A percentile compares a stretch with the other conserved stretches of the same genome.
Conservation (phyloP, 2,113 vertebrate species). For the Pseudorasbora parva region DNA sequence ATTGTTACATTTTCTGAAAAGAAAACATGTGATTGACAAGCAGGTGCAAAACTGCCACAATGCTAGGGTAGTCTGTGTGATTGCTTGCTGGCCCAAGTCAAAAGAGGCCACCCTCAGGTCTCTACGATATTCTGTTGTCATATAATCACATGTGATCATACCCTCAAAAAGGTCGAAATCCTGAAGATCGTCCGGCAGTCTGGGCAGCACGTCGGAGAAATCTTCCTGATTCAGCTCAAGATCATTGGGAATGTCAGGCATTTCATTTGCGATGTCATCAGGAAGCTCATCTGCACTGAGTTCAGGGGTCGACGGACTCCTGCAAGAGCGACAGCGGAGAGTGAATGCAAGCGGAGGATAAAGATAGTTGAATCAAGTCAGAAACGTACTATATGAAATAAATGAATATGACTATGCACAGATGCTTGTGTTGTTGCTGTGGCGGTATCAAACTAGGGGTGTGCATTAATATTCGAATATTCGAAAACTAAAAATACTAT, state of each 20-base stretch:
- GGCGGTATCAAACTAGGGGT: not conserved
- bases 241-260: slow-evolving; percentile 98
- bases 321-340: slow-evolving; percentile 55
- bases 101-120: not conserved
- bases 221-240: slow-evolving; percentile 98
- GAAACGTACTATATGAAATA: not conserved
- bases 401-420: not conserved
- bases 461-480: no score
- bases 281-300: slow-evolving; percentile 95
- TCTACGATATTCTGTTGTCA: not conserved
- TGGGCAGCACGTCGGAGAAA: slow-evolving; percentile 93
- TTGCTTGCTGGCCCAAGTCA: not conserved
- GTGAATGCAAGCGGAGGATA: not conserved
- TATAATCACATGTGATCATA: slow-evolving; percentile 60
- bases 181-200: slow-evolving; percentile 95
- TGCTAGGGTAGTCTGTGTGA: not conserved
- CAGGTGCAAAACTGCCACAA: no score
- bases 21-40: not conserved
- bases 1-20: not conserved
- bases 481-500: no score
- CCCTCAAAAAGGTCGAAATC: slow-evolving; percentile 99
- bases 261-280: slow-evolving; percentile 97
- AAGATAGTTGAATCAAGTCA: not conserved
- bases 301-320: slow-evolving; percentile 95
- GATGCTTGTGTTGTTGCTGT: not conserved